Evolutionary conservation across 2,113 vertebrate species (phyloP).

Genomic region (Sigmodon hispidus): DNA sequence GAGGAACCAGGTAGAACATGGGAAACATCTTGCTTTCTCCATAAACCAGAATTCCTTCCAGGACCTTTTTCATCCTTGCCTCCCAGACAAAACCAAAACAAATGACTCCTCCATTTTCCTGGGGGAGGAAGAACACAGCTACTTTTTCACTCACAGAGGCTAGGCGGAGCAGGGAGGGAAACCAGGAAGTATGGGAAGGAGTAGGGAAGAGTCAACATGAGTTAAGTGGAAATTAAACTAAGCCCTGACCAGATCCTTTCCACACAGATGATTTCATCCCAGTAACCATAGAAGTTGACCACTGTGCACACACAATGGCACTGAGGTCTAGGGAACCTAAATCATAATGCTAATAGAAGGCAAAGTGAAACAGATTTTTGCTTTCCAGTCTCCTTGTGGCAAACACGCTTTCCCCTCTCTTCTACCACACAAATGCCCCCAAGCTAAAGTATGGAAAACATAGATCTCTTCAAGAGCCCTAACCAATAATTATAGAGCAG

Average conservation of each 20-base stretch:
- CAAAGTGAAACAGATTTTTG: background rate
- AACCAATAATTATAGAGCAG: conserved; percentile 48
- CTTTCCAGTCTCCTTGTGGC: background rate
- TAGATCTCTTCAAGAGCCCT: conserved; percentile 43
- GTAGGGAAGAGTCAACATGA: background rate
- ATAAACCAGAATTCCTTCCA: background rate
- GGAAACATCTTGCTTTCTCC: background rate
- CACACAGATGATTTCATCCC: background rate
- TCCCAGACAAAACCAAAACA: conserved; percentile 37
- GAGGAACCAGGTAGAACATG: background rate
- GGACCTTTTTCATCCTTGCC: background rate
- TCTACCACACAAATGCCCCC: conserved; percentile 37
- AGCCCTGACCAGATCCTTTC: background rate
- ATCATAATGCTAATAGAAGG: background rate
- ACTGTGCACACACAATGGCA: conserved; percentile 15
- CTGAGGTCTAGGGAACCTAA: background rate
- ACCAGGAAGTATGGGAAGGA: conserved; percentile 15
- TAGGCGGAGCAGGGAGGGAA: background rate
- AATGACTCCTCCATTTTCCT: conserved; percentile 18
- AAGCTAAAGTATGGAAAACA: conserved; percentile 53
- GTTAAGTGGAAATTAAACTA: background rate
- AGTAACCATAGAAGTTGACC: background rate
- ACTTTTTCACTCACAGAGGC: background rate
- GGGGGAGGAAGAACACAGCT: conserved; percentile 15
- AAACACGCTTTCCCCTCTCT: background rate